Percentiles rank a stretch among this genome's conserved stretches.
Conservation (phyloP, 2,888 invertebrate species). For the Tineola bisselliella region DNA sequence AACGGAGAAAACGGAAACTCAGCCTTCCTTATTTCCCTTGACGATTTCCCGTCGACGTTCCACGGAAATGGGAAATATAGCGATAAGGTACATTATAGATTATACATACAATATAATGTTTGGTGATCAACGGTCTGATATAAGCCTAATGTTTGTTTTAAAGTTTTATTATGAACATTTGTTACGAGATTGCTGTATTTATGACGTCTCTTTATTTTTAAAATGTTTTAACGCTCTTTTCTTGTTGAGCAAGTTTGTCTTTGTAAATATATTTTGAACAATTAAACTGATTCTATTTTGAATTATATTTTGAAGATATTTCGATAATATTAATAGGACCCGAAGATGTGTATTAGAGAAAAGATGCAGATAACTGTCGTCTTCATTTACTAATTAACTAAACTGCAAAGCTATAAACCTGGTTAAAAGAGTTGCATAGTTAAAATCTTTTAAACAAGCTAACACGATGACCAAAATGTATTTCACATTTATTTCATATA, state of each 20-base stretch:
- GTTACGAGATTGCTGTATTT: constrained; percentile 4
- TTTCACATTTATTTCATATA: neutral
- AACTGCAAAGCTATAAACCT: too few relatives aligned
- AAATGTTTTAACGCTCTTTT: neutral
- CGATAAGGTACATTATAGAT: constrained; percentile 68
- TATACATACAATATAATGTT: constrained; percentile 49
- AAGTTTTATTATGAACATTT: constrained; percentile 13
- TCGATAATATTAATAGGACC: too few relatives aligned
- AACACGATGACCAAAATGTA: too few relatives aligned
- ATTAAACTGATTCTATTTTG: too few relatives aligned
- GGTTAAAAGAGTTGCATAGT: too few relatives aligned
- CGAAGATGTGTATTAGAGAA: too few relatives aligned
- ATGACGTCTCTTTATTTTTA: neutral
- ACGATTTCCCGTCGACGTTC: constrained; percentile 46
- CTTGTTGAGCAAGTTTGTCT: neutral
- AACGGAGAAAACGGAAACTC: constrained; percentile 62
- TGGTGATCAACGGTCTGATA: constrained; percentile 48
- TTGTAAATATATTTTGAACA: too few relatives aligned
- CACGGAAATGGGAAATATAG: constrained; percentile 68
- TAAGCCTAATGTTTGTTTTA: constrained; percentile 13
- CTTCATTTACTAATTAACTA: too few relatives aligned
- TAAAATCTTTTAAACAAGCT: too few relatives aligned
- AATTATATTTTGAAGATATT: too few relatives aligned
- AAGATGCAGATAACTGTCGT: too few relatives aligned
- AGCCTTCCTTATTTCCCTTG: constrained; percentile 66